Conservation (phyloP, 1,140 invertebrate genomes). For the Zaprionus inermis region DNA sequence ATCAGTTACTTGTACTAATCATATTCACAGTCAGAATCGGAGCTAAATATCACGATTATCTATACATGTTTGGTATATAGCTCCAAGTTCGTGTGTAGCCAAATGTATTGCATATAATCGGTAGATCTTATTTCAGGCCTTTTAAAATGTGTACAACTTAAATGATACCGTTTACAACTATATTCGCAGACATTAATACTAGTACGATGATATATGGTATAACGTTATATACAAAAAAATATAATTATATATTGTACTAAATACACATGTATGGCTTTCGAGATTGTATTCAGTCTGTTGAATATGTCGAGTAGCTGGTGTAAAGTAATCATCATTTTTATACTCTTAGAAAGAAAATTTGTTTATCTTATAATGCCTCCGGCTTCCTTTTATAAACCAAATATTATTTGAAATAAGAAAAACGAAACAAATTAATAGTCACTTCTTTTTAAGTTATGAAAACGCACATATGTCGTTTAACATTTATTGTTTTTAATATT, state of each 20-base stretch:
- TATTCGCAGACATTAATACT: conserved; percentile 51
- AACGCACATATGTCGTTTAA: conserved; percentile 23
- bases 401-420: conserved; percentile 57
- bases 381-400: conserved; percentile 76
- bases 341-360: conserved; percentile 35
- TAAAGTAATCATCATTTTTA: conserved; percentile 22
- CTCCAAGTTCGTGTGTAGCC: conserved; percentile 70
- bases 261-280: conserved; percentile 1
- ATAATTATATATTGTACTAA: conserved; percentile 2
- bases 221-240: conserved; percentile 18
- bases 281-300: conserved; percentile 5
- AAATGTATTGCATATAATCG: conserved; percentile 72
- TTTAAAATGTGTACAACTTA: conserved; percentile 67
- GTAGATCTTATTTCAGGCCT: conserved; percentile 61
- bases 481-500: conserved; percentile 37
- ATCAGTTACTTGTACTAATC: conserved; percentile 60
- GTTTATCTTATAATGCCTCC: conserved; percentile 84
- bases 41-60: not conserved
- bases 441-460: conserved; percentile 70
- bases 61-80: not conserved
- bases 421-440: conserved; percentile 61
- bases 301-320: conserved; percentile 18
- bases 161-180: conserved; percentile 41
- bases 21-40: conserved; percentile 61
- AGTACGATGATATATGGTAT: conserved; percentile 21